Conservation (phyloP, 2,113 vertebrate species). For the Heterochromis multidens region DNA sequence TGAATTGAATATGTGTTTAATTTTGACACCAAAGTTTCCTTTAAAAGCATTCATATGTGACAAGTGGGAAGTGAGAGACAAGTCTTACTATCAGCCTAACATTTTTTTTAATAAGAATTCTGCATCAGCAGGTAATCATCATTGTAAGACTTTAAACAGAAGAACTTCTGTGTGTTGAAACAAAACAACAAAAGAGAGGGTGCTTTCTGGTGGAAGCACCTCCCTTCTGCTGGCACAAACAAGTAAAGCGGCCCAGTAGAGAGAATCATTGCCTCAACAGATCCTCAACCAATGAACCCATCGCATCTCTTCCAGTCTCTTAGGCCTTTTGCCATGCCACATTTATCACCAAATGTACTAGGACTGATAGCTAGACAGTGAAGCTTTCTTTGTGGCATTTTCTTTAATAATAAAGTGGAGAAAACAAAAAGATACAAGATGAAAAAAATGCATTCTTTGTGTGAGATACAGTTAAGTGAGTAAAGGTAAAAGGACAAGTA, state of each 20-base stretch:
- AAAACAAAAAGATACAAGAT: not conserved
- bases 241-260: constrained; percentile 2
- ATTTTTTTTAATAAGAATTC: not conserved
- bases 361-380: not conserved
- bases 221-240: constrained; percentile 36
- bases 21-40: too few relatives aligned
- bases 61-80: not conserved
- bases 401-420: not conserved
- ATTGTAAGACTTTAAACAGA: not conserved
- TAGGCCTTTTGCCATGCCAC: constrained; percentile 37
- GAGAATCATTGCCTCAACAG: constrained; percentile 39
- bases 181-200: constrained; percentile 32
- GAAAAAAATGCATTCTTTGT: not conserved
- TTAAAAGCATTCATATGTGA: not conserved
- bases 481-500: not conserved
- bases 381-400: not conserved
- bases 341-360: constrained; percentile 65
- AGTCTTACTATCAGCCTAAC: not conserved
- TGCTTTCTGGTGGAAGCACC: constrained; percentile 45
- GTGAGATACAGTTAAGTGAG: not conserved
- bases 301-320: constrained; percentile 31
- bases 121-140: not conserved
- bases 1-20: not conserved
- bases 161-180: not conserved
- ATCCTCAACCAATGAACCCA: constrained; percentile 40